Conservation (phyloP, 2,888 invertebrate species). For the Bellardia pandia region DNA sequence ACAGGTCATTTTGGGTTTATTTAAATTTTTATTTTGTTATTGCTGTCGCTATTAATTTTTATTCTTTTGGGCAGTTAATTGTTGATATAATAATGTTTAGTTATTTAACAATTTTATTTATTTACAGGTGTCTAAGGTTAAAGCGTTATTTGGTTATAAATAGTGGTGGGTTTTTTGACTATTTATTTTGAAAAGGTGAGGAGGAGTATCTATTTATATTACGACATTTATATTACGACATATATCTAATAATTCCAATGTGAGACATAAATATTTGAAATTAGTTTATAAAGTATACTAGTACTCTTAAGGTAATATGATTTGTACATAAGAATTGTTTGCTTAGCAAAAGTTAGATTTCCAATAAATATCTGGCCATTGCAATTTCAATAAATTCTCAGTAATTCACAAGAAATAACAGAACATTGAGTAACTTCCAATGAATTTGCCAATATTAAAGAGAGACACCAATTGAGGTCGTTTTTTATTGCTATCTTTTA, state of each 20-base stretch:
- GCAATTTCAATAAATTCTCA: no score
- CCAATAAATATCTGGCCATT: no score
- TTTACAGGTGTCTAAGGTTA: constrained; percentile 18
- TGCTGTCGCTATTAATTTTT: background rate
- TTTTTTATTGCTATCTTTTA: background rate
- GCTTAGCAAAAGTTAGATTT: no score
- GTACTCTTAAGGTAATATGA: no score
- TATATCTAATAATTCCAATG: no score
- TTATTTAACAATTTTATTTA: background rate
- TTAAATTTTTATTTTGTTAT: constrained; percentile 38
- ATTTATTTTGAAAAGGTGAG: background rate
- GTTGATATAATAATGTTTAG: background rate
- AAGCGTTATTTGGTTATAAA: background rate
- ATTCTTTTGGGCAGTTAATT: background rate
- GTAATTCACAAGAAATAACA: no score
- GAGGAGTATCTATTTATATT: no score
- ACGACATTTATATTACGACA: no score
- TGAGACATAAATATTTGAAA: no score
- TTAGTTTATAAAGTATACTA: no score
- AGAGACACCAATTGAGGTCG: background rate
- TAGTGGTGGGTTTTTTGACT: background rate
- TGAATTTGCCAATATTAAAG: background rate
- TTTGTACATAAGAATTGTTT: no score
- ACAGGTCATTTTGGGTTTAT: constrained; percentile 46
- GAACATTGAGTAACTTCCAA: background rate